Conservation (phyloP, 2,113 vertebrate genomes). For the Forbesichthys papilliferus region DNA sequence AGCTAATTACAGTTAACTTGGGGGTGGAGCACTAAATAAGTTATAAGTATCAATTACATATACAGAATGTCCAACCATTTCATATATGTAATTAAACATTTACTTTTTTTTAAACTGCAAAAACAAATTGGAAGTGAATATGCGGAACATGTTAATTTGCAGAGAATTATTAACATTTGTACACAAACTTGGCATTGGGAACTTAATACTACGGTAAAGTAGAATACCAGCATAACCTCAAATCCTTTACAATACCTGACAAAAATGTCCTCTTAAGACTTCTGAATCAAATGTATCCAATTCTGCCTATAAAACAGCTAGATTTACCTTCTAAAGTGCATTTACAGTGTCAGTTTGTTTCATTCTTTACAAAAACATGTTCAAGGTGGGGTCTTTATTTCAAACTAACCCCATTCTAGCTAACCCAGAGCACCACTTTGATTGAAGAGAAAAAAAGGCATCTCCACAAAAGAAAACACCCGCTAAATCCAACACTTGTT, state of each 20-base stretch:
- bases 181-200: conserved; percentile 57
- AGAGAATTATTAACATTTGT: conserved; percentile 56
- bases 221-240: conserved; percentile 59
- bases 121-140: conserved; percentile 60
- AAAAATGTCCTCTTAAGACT: conserved; percentile 42
- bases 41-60: conserved; percentile 99
- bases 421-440: conserved; percentile 60
- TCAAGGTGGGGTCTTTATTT: conserved; percentile 28
- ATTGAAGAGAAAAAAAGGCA: conserved; percentile 68
- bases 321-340: conserved; percentile 81
- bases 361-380: conserved; percentile 65
- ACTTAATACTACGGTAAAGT: conserved; percentile 49
- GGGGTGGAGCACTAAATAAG: conserved; percentile 94
- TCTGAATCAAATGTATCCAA: conserved; percentile 59
- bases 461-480: conserved; percentile 41
- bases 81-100: conserved; percentile 83
- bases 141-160: conserved; percentile 58
- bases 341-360: conserved; percentile 78
- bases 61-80: conserved; percentile 99
- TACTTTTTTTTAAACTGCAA: conserved; percentile 51
- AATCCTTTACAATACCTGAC: conserved; percentile 66
- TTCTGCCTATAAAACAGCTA: conserved; percentile 55
- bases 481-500: conserved; percentile 35
- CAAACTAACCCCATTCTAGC: conserved; percentile 27
- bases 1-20: conserved; percentile 97